Evolutionary conservation across 2,888 invertebrate genomes (phyloP), one percentile per base, ranked within the genome.

Genomic region (Drosophila anomalata): DNA sequence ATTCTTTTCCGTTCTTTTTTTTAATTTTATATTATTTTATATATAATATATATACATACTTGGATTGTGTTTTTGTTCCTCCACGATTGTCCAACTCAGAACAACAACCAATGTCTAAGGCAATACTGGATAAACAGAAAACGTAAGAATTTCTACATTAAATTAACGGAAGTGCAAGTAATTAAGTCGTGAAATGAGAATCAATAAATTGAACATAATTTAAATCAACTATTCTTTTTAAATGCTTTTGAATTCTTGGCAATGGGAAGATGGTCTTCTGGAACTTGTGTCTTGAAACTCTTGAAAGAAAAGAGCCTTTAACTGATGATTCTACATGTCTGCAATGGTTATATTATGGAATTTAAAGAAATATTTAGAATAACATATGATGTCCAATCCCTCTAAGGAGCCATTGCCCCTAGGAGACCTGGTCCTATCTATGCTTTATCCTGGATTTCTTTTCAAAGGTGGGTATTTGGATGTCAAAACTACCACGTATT

Each of bases 171-270:
- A 61, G 47, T 62, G 61, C 48, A 50, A 65, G 50, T 55, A 65
- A 50, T 65, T 50, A 62, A 62, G 61, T 33, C 33, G 22, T 26
- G 46, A 68, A 68, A 55, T 41, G 55, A 67, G n/a, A 53, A 63
- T 52, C 42, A 63, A 67, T 65, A 68, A 65, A 65, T 62, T 63
- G 61, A 62, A 62, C 48, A 60, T 60, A 62, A 62, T 60, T 60
- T 62, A 60, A 60, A 44, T 22, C 6, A 60, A 60, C 17, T 14
- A 20, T 17, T 3, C 1, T 14, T 14, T 2, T 4, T 6, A 17
- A 3, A 20, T 3, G 3, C 5, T 3, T 7, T 48, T 17, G 1
- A 26, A 14, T 12, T n/a, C 12, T n/a, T 26, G 17, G 6, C 22
- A 22, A 9, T 42, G 22, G 14, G 39, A 7, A 39, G 14, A 11